phyloP scores from a whole-genome alignment of 2,888 invertebrate species.

The Microplitis manilae region DNA sequence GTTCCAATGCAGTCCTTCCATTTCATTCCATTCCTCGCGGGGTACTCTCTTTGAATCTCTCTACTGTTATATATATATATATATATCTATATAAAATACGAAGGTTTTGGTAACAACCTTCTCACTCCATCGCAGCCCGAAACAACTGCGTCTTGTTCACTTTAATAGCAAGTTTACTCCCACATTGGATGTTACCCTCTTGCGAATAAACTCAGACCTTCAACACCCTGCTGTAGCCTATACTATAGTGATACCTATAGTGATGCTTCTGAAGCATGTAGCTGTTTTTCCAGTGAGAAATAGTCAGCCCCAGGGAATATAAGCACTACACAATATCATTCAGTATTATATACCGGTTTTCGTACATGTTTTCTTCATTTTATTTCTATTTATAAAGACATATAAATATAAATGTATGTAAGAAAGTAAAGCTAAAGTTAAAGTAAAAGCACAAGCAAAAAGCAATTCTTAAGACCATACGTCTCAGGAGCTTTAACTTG shows the following conservation, averaged over 20 bases:
- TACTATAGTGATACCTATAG: neutral
- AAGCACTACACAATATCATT: neutral
- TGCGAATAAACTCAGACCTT: neutral
- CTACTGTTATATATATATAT: neutral
- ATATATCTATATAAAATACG: neutral
- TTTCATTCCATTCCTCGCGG: slow-evolving; percentile 40
- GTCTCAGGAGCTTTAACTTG: slow-evolving; percentile 5
- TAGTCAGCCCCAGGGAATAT: neutral
- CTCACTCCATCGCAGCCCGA: neutral
- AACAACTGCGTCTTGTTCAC: neutral
- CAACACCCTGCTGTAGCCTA: neutral
- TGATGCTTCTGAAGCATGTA: neutral
- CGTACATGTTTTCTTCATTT: neutral
- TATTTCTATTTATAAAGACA: neutral
- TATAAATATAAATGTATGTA: neutral
- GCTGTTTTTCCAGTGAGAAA: neutral
- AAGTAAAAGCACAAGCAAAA: too few relatives aligned
- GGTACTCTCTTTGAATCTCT: slow-evolving; percentile 50
- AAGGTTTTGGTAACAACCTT: neutral
- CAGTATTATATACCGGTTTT: neutral
- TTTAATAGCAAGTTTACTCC: neutral
- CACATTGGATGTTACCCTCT: neutral
- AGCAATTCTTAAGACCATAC: neutral
- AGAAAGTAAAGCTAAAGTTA: neutral
- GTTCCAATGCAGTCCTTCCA: slow-evolving; percentile 32